Evolutionary conservation across 1,140 invertebrate genomes (phyloP).

Genomic region (Aphidius ervi): DNA sequence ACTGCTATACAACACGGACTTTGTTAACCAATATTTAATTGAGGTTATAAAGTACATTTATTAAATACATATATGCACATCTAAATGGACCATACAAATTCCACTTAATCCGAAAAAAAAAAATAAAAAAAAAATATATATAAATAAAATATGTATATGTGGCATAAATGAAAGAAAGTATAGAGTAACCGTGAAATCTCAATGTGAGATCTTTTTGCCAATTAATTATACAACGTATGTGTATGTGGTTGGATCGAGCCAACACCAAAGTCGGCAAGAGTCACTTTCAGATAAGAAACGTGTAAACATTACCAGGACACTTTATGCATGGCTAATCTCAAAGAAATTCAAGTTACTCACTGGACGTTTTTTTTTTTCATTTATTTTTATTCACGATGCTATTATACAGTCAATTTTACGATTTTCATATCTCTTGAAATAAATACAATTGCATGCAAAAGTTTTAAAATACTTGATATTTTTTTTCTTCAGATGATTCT

Average conservation of each 20-base stretch:
- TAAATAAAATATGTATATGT: not conserved
- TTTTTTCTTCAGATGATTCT: too few relatives aligned
- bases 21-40: too few relatives aligned
- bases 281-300: conserved; percentile 27
- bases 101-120: not conserved
- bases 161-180: not conserved
- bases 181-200: conserved; percentile 15
- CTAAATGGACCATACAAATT: not conserved
- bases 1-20: too few relatives aligned
- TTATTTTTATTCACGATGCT: conserved; percentile 8
- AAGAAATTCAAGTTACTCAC: conserved; percentile 33
- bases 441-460: conserved; percentile 1
- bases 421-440: conserved; percentile 35
- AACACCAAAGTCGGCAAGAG: conserved; percentile 18
- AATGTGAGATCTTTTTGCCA: conserved; percentile 17
- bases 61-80: too few relatives aligned
- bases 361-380: conserved; percentile 29
- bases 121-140: not conserved
- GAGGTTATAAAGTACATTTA: too few relatives aligned
- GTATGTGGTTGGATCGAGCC: not conserved
- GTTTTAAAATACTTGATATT: too few relatives aligned
- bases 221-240: conserved; percentile 20
- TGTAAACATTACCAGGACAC: conserved; percentile 27
- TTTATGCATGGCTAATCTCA: conserved; percentile 37
- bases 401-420: conserved; percentile 22